A percentile compares a stretch with the other conserved stretches of the same genome.
These are phyloP conservation scores for Bombus consobrinus DNA, from an alignment of 1,140 invertebrate genomes.

Conservation along the genomic window DNA sequence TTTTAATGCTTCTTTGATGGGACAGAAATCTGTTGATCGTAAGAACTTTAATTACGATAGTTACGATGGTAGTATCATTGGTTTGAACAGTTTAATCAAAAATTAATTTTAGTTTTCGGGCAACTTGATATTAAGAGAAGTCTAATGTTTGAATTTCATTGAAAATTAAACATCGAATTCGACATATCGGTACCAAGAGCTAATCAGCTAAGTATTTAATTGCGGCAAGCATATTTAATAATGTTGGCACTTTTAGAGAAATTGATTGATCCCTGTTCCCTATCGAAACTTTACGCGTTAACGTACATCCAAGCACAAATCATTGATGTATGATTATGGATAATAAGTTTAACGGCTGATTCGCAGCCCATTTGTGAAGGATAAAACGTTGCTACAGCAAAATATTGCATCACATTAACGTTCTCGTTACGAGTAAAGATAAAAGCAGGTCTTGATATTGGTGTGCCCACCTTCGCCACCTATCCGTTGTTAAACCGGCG, in stretches of 20 bases:
- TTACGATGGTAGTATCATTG: neutral
- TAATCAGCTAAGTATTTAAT: no score
- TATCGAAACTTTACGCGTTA: no score
- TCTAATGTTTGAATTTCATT: neutral
- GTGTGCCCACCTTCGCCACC: neutral
- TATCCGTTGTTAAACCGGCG: neutral
- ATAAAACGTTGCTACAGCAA: neutral
- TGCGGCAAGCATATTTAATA: no score
- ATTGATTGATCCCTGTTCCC: no score
- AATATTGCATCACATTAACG: neutral
- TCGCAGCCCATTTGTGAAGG: neutral
- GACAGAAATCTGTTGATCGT: neutral
- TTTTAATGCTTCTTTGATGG: neutral
- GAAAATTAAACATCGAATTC: neutral
- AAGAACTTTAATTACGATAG: neutral
- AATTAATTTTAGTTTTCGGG: neutral
- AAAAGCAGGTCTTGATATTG: neutral
- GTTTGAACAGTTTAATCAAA: neutral
- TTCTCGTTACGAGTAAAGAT: neutral
- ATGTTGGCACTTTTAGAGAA: no score
- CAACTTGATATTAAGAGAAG: neutral
- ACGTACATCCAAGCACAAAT: no score
- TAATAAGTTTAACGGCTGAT: neutral
- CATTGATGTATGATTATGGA: neutral
- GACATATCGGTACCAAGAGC: neutral